Conservation (phyloP, 2,113 vertebrate species). For the Macquaria ambigua region DNA sequence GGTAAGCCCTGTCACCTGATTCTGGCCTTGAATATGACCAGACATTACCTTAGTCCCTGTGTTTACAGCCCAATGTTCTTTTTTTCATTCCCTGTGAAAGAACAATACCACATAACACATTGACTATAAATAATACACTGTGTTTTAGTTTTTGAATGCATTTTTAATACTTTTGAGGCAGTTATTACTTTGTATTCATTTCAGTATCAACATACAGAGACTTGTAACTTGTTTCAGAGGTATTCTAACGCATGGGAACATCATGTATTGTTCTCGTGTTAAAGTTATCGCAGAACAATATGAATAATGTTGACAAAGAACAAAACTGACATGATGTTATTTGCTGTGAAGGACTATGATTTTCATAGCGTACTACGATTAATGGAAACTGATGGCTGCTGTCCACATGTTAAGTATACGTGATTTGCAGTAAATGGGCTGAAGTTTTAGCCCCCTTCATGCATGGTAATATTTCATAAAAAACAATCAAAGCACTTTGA, state of each 20-base stretch:
- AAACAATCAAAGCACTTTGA: neutral
- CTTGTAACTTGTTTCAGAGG: neutral
- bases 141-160: neutral
- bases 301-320: neutral
- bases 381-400: neutral
- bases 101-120: neutral
- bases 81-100: neutral
- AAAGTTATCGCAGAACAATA: neutral
- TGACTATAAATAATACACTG: neutral
- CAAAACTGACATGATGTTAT: neutral
- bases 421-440: neutral
- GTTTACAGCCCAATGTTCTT: neutral
- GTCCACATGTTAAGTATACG: neutral
- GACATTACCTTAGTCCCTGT: constrained; percentile 25
- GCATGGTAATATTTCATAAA: neutral
- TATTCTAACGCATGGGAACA: neutral
- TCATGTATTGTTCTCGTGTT: neutral
- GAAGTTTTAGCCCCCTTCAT: too few species aligned
- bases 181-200: neutral
- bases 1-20: constrained; percentile 78
- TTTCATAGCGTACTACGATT: neutral
- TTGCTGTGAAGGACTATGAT: neutral
- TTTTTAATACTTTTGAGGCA: neutral
- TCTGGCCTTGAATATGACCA: constrained; percentile 53
- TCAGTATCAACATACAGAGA: neutral